Percentiles rank a stretch among this genome's conserved stretches.
Evolutionary conservation across 2,113 vertebrate genomes (phyloP).

Genomic region (Dolichotis patagonum): DNA sequence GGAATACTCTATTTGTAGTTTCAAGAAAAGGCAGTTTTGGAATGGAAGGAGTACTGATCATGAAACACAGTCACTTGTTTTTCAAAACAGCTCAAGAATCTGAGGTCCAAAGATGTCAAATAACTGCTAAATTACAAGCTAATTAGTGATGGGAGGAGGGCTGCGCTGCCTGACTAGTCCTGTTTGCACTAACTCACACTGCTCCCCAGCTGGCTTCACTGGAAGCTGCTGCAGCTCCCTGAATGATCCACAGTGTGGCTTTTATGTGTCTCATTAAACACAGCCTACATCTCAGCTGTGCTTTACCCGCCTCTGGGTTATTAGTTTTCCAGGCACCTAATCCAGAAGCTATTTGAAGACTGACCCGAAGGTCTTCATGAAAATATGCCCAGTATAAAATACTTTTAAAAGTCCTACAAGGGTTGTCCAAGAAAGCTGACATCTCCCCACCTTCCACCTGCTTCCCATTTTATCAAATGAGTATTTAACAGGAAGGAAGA

Average conservation of each 20-base stretch:
- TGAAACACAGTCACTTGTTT: not conserved
- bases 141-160: not conserved
- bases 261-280: conserved; percentile 74
- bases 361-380: conserved; percentile 58
- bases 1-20: conserved; percentile 26
- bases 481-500: not conserved
- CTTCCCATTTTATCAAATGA: not conserved
- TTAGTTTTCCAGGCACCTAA: conserved; percentile 80
- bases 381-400: conserved; percentile 48
- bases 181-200: not conserved
- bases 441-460: not conserved
- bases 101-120: not conserved
- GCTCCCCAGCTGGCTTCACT: conserved; percentile 37
- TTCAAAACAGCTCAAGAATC: not conserved
- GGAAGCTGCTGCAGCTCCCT: conserved; percentile 59
- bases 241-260: conserved; percentile 3
- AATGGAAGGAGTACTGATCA: not conserved
- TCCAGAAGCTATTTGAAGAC: conserved; percentile 58
- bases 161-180: not conserved
- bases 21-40: not conserved
- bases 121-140: not conserved
- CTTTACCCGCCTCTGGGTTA: conserved; percentile 70
- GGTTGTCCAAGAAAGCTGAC: not conserved
- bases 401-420: not conserved
- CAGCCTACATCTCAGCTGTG: conserved; percentile 72